Base-by-base conservation (phyloP, 2,797 vertebrate species). In the Champsocephalus gunnari region DNA sequence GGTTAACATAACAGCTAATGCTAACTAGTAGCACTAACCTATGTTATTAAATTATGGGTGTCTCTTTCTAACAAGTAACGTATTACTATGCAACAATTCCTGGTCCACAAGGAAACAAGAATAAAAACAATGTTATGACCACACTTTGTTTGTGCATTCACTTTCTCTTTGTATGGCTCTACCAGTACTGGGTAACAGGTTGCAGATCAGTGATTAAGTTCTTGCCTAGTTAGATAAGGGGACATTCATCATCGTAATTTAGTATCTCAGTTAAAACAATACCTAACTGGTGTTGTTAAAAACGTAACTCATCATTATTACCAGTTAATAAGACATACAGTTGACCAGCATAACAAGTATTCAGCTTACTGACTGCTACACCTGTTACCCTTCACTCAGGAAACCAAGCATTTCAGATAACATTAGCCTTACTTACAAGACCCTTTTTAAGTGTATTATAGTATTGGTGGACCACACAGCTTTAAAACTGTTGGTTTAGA, bases 311-410 rank as follows among this genome's bases (percentile, higher is more conserved):
- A 41, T 43, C 32, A 2, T n/a, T 53, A 28, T 16, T 63, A 59
- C 21, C 21, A 43, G 24, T 19, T 48, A 48, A 49, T 6, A 19
- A 14, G 44, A 2, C 32, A 12, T 14, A 48, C 60, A 16, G 13
- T 49, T 53, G n/a, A n/a, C 9, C 12, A 65, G n/a, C 12, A 60
- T 57, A n/a, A 65, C 34, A 56, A 41, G 60, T 66, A 63, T 68
- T 47, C 12, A 48, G 7, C 12, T 69, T 59, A 73, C 54, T 55
- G 64, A 66, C 73, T 63, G 45, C 21, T 86, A 74, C 87, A 89
- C 86, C 83, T 92, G 88, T 88, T 77, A 73, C 58, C 5, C 54
- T 32, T 60, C 41, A 64, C 32, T 64, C 2, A 32, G 47, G 43
- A 28, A 38, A 19, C 43, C 71, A 48, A 66, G 16, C 19, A 34